Evolutionary conservation across 2,113 vertebrate species (phyloP).

Genomic region (Asarcornis scutulata): DNA sequence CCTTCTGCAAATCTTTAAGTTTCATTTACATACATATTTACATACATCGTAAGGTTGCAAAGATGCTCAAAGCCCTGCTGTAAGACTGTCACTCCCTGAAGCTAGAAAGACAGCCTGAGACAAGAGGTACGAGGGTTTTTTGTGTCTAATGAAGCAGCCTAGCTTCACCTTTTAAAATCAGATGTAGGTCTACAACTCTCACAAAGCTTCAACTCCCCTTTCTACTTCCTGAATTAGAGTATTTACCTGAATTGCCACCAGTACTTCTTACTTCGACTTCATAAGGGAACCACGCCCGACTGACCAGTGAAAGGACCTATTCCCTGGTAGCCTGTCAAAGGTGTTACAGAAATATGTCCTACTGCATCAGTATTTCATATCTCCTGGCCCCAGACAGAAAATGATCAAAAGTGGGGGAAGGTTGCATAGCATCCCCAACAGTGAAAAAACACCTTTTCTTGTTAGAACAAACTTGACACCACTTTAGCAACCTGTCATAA

Average conservation of each 20-base stretch:
- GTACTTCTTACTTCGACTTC: background rate
- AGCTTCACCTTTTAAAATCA: background rate
- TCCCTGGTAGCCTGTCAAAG: background rate
- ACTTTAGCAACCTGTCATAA: background rate
- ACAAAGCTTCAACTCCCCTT: background rate
- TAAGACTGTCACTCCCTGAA: background rate
- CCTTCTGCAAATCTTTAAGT: slow-evolving; percentile 23
- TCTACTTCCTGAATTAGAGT: background rate
- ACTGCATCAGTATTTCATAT: slow-evolving; percentile 28
- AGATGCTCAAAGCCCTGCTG: background rate
- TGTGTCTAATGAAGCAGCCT: background rate
- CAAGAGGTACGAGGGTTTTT: background rate
- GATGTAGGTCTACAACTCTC: background rate
- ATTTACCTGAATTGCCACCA: background rate
- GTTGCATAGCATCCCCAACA: background rate
- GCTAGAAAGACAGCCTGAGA: background rate
- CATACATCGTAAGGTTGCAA: background rate
- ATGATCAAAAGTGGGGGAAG: background rate
- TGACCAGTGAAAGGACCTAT: background rate
- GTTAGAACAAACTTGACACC: background rate
- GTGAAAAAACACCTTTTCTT: background rate
- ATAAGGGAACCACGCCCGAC: background rate
- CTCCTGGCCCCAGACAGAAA: background rate
- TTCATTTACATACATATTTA: slow-evolving; percentile 28
- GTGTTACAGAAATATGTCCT: background rate